phyloP scores from a whole-genome alignment of 2,113 vertebrate species.

The Ondatra zibethicus region DNA sequence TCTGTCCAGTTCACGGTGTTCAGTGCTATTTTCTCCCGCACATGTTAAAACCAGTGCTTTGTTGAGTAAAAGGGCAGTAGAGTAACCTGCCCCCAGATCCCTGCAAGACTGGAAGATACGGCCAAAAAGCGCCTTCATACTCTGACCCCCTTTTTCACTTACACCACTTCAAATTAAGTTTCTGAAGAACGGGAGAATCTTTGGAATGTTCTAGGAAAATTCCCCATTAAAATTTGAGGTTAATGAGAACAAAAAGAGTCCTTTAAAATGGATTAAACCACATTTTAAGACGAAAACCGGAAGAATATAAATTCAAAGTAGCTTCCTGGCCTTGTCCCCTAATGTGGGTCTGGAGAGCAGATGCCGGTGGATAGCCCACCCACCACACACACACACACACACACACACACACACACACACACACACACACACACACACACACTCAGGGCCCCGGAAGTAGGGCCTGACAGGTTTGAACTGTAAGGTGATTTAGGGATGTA shows the following conservation, averaged over 20 bases:
- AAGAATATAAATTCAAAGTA: conserved; percentile 46
- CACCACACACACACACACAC: neutral
- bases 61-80: conserved; percentile 1
- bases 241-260: conserved; percentile 27
- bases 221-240: conserved; percentile 11
- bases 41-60: conserved; percentile 31
- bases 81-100: conserved; percentile 40
- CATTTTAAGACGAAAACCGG: conserved; percentile 49
- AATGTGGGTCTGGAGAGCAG: conserved; percentile 44
- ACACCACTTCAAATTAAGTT: conserved; percentile 20
- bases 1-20: neutral
- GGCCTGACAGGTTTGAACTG: neutral
- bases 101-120: neutral
- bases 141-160: conserved; percentile 37
- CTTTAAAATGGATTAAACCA: conserved; percentile 40
- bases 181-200: conserved; percentile 49
- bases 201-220: conserved; percentile 56
- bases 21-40: neutral
- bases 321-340: conserved; percentile 19
- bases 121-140: neutral
- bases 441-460: neutral
- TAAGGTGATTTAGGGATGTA: neutral
- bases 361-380: neutral
- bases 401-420: neutral
- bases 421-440: neutral